phyloP scores from a whole-genome alignment of 2,888 invertebrate genomes.

The Ptychoptera contaminata region DNA sequence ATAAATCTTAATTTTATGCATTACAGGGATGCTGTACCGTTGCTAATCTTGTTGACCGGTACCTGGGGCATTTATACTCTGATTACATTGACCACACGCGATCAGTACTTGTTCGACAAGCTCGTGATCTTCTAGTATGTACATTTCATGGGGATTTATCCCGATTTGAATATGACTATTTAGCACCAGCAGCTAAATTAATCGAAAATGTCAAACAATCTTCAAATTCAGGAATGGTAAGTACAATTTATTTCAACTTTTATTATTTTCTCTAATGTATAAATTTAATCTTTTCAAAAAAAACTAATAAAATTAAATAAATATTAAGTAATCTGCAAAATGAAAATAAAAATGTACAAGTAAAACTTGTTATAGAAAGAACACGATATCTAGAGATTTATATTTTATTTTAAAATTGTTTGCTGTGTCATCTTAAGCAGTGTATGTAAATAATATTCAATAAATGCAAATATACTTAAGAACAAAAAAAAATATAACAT shows the following conservation, averaged over 20 bases:
- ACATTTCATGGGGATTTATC: slow-evolving; percentile 46
- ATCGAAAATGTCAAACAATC: slow-evolving; percentile 36
- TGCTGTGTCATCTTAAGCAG: too few relatives aligned
- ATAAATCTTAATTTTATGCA: slow-evolving; percentile 5
- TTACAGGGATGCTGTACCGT: slow-evolving; percentile 17
- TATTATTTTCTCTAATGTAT: neutral
- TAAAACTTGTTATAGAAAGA: too few relatives aligned
- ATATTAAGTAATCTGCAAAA: too few relatives aligned
- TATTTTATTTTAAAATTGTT: too few relatives aligned
- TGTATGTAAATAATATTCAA: too few relatives aligned
- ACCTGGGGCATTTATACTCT: slow-evolving; percentile 46
- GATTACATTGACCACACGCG: slow-evolving; percentile 38
- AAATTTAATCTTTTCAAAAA: too few relatives aligned
- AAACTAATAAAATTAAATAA: too few relatives aligned
- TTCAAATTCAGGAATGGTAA: slow-evolving; percentile 27
- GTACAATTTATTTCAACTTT: slow-evolving; percentile 11
- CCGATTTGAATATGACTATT: slow-evolving; percentile 45
- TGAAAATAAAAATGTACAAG: too few relatives aligned
- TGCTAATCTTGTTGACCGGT: slow-evolving; percentile 37
- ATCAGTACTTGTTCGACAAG: slow-evolving; percentile 47
- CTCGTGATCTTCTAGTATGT: slow-evolving; percentile 48
- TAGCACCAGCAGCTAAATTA: slow-evolving; percentile 41
- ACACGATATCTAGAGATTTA: too few relatives aligned
- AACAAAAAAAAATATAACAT: too few relatives aligned
- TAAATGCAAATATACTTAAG: too few relatives aligned